These are phyloP conservation scores for Lutraria lutraria DNA, from an alignment of 2,888 invertebrate species.

Conservation along the genomic window DNA sequence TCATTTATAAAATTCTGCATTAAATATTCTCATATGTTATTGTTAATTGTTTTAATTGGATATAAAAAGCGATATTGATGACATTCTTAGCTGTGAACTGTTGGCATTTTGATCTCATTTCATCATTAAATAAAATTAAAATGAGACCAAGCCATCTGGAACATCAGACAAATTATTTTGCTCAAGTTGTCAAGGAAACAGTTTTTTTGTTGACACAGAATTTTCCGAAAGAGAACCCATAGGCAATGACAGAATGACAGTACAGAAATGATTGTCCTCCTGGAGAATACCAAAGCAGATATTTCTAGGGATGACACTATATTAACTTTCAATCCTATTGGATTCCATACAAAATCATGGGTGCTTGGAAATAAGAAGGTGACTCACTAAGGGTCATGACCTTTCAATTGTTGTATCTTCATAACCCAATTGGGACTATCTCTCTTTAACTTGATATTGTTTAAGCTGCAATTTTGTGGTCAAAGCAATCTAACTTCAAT, in stretches of 20 bases:
- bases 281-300: neutral
- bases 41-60: neutral
- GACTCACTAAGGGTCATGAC: conserved; percentile 14
- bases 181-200: conserved; percentile 23
- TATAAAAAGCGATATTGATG: neutral
- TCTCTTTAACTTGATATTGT: conserved; percentile 18
- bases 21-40: neutral
- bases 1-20: too few species aligned
- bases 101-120: neutral
- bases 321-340: conserved; percentile 25
- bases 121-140: neutral
- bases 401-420: conserved; percentile 16
- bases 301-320: neutral
- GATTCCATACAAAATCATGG: neutral
- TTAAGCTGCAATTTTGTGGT: neutral
- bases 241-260: conserved; percentile 9
- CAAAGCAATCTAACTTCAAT: conserved; percentile 14
- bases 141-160: neutral
- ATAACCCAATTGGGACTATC: conserved; percentile 15
- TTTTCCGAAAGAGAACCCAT: neutral
- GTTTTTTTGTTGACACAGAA: conserved; percentile 24
- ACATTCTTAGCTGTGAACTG: neutral
- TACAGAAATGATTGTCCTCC: conserved; percentile 17
- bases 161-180: conserved; percentile 6
- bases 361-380: neutral